Conservation (phyloP, 2,888 invertebrate genomes). For the Aporophyla lueneburgensis region DNA sequence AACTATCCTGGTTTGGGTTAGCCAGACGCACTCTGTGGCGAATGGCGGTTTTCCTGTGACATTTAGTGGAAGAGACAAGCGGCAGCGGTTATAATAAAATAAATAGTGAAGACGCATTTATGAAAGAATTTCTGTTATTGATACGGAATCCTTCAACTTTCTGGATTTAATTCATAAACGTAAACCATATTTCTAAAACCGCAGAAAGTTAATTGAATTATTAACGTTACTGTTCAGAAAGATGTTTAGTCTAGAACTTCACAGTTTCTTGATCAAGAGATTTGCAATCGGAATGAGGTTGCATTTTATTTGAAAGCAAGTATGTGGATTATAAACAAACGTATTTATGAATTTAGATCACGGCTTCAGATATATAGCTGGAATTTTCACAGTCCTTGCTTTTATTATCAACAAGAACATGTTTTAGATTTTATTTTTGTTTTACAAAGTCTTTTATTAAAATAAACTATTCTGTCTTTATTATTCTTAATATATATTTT, state of each 20-base stretch:
- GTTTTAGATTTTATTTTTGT: constrained; percentile 34
- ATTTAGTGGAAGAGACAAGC: constrained; percentile 14
- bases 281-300: constrained; percentile 42
- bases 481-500: background rate
- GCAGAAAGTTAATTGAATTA: constrained; percentile 31
- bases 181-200: constrained; percentile 1
- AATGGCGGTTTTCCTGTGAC: constrained; percentile 53
- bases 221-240: constrained; percentile 13
- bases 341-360: constrained; percentile 61
- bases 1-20: constrained; percentile 59
- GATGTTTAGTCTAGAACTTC: constrained; percentile 50
- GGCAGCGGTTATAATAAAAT: constrained; percentile 46
- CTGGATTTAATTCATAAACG: background rate
- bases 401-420: constrained; percentile 44
- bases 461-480: constrained; percentile 39
- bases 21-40: constrained; percentile 26
- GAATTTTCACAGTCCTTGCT: constrained; percentile 36
- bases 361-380: constrained; percentile 30
- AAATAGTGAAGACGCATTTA: background rate
- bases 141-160: background rate
- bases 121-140: background rate
- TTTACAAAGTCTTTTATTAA: constrained; percentile 20
- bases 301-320: constrained; percentile 53
- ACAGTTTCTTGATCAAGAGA: constrained; percentile 26
- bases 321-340: constrained; percentile 46